Evolutionary conservation across 2,113 vertebrate species (phyloP), one percentile per base, ranked within the genome.

Genomic region (Reinhardtius hippoglossoides): DNA sequence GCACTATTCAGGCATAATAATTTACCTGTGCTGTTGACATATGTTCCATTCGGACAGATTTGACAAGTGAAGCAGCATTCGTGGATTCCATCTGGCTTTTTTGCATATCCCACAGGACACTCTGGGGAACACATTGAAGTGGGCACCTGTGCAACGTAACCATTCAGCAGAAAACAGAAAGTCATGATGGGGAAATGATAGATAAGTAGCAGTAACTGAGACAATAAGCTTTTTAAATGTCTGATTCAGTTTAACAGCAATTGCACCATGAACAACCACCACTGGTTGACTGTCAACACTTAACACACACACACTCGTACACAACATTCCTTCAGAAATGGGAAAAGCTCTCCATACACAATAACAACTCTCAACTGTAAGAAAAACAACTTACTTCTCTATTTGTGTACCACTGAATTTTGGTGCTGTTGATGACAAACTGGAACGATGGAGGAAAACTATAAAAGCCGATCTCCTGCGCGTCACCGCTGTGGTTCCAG

Each of bases 41-140:
- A 96, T 56, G 94, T 96, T 72, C 92, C 93, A 0, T 84, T 20
- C 0, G 82, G 82, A 78, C 96, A 97, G 35, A 90, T 67, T 31
- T 88, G 23, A 1, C 96, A 97, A 3, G 61, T 69, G n/a, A 97
- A 98, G 81, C 96, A 97, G 65, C 96, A 97, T 1, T 59, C 81
- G 63, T 95, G 87, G 26, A 15, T 62, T 31, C 81, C 92, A 21
- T 21, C 8, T 42, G 24, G 40, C 1, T 16, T 79, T 78, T 74
- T 91, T 31, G 1, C 35, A 26, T 62, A 67, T 59, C 90, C 91
- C 1, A 0, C 0, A 10, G 10, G 1, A 65, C 92, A 93, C 46
- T 88, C 74, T 2, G 0, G 0, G 5, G 83, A 85, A 70, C 92
- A 93, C 1, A 63, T 7, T 18, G 88, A 87, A 14, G 71, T 57